These are phyloP conservation scores for Manis pentadactyla DNA, from an alignment of 2,797 vertebrate species.

Conservation along the genomic window DNA sequence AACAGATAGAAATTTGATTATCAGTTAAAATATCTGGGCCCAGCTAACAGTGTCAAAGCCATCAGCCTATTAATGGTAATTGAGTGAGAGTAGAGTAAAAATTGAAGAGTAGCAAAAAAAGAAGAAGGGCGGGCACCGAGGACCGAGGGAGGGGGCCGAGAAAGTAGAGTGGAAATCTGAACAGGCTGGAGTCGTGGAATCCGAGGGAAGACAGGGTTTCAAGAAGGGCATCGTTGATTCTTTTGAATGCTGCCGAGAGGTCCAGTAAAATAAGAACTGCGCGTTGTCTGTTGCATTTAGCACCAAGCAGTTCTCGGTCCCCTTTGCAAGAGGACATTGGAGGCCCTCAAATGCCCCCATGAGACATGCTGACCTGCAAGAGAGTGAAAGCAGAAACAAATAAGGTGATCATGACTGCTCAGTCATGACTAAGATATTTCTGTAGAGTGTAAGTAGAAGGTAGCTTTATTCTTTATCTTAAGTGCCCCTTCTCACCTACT, in stretches of 20 bases:
- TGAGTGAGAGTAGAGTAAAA: neutral
- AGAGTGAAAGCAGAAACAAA: slow-evolving; percentile 23
- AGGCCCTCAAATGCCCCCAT: slow-evolving; percentile 3
- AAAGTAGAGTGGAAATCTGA: neutral
- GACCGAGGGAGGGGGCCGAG: neutral
- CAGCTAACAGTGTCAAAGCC: neutral
- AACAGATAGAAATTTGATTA: neutral
- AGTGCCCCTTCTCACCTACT: neutral
- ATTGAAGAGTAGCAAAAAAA: neutral
- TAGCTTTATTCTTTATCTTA: neutral
- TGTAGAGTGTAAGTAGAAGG: neutral
- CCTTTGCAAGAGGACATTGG: neutral
- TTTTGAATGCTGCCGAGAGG: neutral
- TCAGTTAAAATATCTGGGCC: slow-evolving; percentile 11
- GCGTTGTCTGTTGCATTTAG: neutral
- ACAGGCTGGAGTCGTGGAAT: neutral
- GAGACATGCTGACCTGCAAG: neutral
- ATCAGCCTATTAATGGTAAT: neutral
- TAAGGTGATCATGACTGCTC: neutral
- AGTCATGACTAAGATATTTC: neutral
- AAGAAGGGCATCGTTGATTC: neutral
- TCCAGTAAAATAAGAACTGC: neutral
- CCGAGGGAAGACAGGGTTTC: neutral
- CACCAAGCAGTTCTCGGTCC: neutral
- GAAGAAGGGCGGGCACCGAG: neutral